Evolutionary conservation across 2,797 vertebrate species (phyloP), one percentile per base, ranked within the genome.

Genomic region (Cyprinella venusta): DNA sequence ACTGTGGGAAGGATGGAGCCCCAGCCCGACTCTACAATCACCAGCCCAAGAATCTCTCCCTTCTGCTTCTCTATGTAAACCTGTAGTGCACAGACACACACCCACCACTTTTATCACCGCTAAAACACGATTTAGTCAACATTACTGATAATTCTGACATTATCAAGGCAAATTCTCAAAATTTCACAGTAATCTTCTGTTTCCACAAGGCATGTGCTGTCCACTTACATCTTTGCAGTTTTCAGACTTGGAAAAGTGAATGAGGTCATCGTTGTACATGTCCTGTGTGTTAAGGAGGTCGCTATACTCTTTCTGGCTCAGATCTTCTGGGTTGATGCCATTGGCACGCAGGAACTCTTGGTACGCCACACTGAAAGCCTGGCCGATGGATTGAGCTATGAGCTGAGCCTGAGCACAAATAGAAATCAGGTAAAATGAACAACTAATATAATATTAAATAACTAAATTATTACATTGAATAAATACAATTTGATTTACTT

Each of bases 21-120:
- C 97, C 98, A 99, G 76, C 98, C 98, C 8, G 97, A 99, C 87
- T 99, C 98, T 84, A 99, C 97, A 36, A 99, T 98, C 82, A 98
- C 97, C 76, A 99, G 92, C 2, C 98, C 98, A 4, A 99, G 92
- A 85, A 99, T 98, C 90, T 99, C 98, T 68, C 98, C 97, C 63
- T 98, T 99, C 74, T 96, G 95, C 87, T 99, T 99, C 91, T 99
- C 97, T 87, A 99, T 95, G 88, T 95, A 95, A 90, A 99, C 96
- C 97, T 99, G 76, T 18, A 54, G 75, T 42, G 71, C 5, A 63
- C 59, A 48, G 30, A 79, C 5, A 70, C 26, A 7, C 19, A 68
- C 33, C 50, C 18, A 80, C 16, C 54, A 71, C 19, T n/a, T 21
- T 72, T n/a, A n/a, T 61, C 24, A 45, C 52, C 45, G 24, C 56